Evolutionary conservation across 2,113 vertebrate genomes (phyloP), one percentile per base, ranked within the genome.

Genomic region (Sminthopsis crassicaudata): DNA sequence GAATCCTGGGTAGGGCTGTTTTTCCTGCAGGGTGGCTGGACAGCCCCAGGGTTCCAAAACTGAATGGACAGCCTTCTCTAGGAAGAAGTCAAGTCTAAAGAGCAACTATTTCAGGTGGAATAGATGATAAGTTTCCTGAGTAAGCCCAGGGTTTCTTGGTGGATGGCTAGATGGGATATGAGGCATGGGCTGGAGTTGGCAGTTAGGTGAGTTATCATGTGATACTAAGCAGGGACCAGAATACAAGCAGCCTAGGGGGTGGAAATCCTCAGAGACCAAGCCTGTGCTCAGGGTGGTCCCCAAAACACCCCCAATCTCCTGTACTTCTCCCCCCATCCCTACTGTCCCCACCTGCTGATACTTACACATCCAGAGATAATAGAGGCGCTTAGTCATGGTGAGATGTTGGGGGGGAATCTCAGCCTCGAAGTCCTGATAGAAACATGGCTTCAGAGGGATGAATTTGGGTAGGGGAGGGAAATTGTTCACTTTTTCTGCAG

Each of bases 361-460:
- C 99, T 99, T 98, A 99, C 99, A 19, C 98, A 99, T 99, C 99
- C 99, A 99, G 97, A 99, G 99, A 98, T 99, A 99, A 98, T 99
- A 99, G 95, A 99, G 99, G 95, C 99, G 99, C 97, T 99, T 99
- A 98, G 99, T 99, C 98, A 99, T 99, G 97, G 97, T 99, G 89
- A 99, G 99, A 96, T 99, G 99, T 98, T 99, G 99, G 0, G 99
- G 99, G 0, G 99, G 99, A 93, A 99, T 99, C 96, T 99, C 99
- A 0, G 99, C 99, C 0, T 99, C 99, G 10, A 99, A 99, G 98
- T 99, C 99, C 98, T 99, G 99, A 97, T 99, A 99, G 98, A 99
- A 99, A 97, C 99, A 99, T 0, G 99, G 99, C 98, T 99, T 99
- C 96, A 99, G 97, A 0, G 99, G 99, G 98, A 99, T 99, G 97